Evolutionary conservation across 2,797 vertebrate genomes (phyloP), one percentile per base, ranked within the genome.

Genomic region (Anguilla obscura): DNA sequence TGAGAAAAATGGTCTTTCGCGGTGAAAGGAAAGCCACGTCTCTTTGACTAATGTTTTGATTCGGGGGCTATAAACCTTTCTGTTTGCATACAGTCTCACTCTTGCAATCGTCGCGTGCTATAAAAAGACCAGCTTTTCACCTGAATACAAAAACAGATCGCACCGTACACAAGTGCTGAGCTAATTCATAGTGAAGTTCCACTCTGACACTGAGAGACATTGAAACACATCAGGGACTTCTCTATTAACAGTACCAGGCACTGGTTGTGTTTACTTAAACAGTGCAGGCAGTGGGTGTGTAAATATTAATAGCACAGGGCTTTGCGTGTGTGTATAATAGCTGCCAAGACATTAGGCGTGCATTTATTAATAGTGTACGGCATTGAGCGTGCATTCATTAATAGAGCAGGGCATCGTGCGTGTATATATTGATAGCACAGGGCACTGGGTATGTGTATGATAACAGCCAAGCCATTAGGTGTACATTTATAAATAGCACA

Each of bases 1-100:
- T 85, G 82, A 89, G 56, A 82, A 85, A 84, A 33, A 56, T 1
- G 50, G 18, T 6, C 83, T 40, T 58, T 85, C 60, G 85, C 80
- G 5, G 24, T n/a, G 63, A 88, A 27, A 45, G 74, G 56, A 87
- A 14, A 87, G 24, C 36, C 80, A 27, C 56, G 27, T 48, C 69
- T 45, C n/a, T 56, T 87, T 54, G 60, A 82, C 69, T 88, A 87
- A 88, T 76, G 21, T 48, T 83, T 90, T 87, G 82, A 92, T 88
- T 92, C 63, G 7, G n/a, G 14, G 48, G 85, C n/a, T n/a, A 86
- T 66, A 86, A 85, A 83, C 56, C n/a, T 9, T 66, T 66, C 63
- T 66, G 63, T 66, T 66, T 54, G 33, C 66, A 18, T 83, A 24
- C 74, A 52, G 52, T 86, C 63, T 86, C 80, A 79, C 63, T 82